Percentiles rank a stretch among this genome's conserved stretches.
These are phyloP conservation scores for Myotis lucifugus DNA, from an alignment of 2,113 vertebrate genomes.

Conservation along the genomic window DNA sequence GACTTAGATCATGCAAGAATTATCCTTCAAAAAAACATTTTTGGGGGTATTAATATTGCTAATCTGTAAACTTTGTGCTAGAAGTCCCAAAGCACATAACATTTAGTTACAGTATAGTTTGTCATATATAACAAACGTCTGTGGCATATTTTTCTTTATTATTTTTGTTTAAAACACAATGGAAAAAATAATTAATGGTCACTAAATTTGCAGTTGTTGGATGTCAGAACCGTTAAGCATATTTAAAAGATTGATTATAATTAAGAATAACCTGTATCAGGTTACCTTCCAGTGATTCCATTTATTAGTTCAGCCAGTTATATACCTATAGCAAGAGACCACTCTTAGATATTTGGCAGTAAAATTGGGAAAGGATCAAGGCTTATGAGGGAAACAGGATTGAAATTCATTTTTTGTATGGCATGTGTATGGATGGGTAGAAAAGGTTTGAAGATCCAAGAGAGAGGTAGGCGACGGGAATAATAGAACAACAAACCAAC, in stretches of 20 bases:
- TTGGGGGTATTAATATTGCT: constrained; percentile 5
- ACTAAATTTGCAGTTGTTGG: neutral
- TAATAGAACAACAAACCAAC: neutral
- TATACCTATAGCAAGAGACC: neutral
- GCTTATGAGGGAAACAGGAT: neutral
- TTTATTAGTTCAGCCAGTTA: neutral
- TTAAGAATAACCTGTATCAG: constrained; percentile 6
- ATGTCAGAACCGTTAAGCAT: neutral
- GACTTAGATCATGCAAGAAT: constrained; percentile 22
- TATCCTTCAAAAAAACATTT: constrained; percentile 13
- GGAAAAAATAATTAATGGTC: neutral
- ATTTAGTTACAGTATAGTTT: constrained; percentile 38
- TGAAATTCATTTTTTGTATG: neutral
- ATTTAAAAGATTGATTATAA: constrained; percentile 36
- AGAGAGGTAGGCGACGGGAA: neutral
- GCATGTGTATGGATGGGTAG: neutral
- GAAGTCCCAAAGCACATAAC: constrained; percentile 27
- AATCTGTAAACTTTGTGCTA: neutral
- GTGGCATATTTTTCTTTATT: constrained; percentile 41
- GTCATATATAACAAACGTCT: constrained; percentile 36
- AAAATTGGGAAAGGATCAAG: neutral
- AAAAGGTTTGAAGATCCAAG: neutral
- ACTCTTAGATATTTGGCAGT: neutral
- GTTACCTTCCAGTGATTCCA: neutral
- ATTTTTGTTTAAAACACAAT: constrained; percentile 37